Percentiles rank a stretch among this genome's conserved stretches.
Evolutionary conservation across 2,113 vertebrate genomes (phyloP).

Genomic region (Dipodomys merriami): DNA sequence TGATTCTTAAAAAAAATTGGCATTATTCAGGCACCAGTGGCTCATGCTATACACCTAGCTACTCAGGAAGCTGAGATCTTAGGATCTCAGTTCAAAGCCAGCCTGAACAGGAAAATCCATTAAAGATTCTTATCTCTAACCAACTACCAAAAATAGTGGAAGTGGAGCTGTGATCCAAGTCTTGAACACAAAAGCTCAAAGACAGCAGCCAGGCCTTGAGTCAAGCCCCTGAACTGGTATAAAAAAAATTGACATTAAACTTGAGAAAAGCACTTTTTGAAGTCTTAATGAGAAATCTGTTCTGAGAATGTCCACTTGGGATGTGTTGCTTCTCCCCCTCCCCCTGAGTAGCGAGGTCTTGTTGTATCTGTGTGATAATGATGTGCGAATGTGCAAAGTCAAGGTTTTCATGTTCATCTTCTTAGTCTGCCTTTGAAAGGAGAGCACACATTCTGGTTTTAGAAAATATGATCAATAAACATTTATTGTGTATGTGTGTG

Average conservation of each 20-base stretch:
- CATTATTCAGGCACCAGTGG: neutral
- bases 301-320: conserved; percentile 36
- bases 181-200: no score
- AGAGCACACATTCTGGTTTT: neutral
- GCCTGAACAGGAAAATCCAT: no score
- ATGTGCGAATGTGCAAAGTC: neutral
- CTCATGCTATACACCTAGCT: no score
- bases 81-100: no score
- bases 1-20: conserved; percentile 27
- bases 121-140: no score
- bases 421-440: neutral
- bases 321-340: neutral
- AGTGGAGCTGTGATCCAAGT: no score
- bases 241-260: no score
- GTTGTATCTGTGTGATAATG: neutral
- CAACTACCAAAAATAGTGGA: no score
- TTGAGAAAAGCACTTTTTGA: conserved; percentile 31
- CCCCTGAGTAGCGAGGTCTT: neutral
- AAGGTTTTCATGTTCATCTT: neutral
- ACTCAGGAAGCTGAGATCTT: no score
- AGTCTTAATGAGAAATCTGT: conserved; percentile 29
- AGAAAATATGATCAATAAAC: neutral
- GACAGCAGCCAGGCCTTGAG: no score
- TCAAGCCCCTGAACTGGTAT: no score
- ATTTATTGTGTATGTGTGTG: no score